Base-by-base conservation (phyloP, 2,113 vertebrate species). In the Apeltes quadracus region DNA sequence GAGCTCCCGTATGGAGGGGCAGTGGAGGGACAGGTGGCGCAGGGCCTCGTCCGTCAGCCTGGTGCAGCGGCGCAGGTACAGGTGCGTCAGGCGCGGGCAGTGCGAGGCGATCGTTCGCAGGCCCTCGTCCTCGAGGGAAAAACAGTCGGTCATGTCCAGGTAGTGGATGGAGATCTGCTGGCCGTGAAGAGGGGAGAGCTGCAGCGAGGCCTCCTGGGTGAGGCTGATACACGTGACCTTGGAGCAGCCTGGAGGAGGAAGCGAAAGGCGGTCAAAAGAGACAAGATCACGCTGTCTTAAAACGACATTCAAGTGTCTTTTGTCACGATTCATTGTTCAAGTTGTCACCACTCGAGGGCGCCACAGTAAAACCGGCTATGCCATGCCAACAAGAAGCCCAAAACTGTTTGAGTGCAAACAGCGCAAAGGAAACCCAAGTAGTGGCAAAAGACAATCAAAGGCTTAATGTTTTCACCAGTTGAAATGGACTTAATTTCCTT, bases 141-240 rank as follows among this genome's bases (percentile, higher is more conserved):
- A 96, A 89, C 98, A 99, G 89, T 98, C 98, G 3, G 96, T 97
- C 97, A 99, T 98, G 94, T 99, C 97, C 93, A 99, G 89, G 92
- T 93, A 97, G 89, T 95, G 96, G 75, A 99, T 96, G 90, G 97
- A 96, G 76, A 98, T 98, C 86, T 98, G 97, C 89, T 98, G 98
- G 77, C 97, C 97, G 69, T 97, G 96, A 39, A 97, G 83, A 1
- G 96, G 96, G 38, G 96, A 95, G 70, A 97, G 93, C 90, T 97
- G 96, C 80, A 97, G 94, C 22, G 96, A 96, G 63, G 95, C 95
- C 87, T 99, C 98, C 0, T 95, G 94, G 15, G 96, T 98, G 83
- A 99, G 65, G 68, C 97, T 97, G 94, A 99, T 99, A 87, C 98
- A 99, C 0, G 97, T 98, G 46, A 99, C 97, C 88, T 99, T 98